phyloP scores from a whole-genome alignment of 2,113 vertebrate genomes.

The Sporophila hypoxantha region DNA sequence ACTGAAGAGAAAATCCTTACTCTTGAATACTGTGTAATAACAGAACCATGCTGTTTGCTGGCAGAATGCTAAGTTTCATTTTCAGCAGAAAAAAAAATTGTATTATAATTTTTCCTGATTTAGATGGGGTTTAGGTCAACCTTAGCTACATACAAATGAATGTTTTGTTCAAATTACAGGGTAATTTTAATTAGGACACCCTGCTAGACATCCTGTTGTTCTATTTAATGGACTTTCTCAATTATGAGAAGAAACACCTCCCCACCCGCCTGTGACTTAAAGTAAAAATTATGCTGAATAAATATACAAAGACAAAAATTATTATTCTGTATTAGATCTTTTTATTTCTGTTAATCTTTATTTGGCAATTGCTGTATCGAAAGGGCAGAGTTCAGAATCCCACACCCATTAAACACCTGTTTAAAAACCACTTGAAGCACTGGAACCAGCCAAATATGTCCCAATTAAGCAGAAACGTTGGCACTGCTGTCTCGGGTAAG shows the following conservation, averaged over 20 bases:
- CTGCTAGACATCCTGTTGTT: conserved; percentile 55
- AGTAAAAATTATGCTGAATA: conserved; percentile 43
- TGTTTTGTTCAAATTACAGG: conserved; percentile 53
- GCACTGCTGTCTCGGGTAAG: conserved; percentile 8
- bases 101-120: conserved; percentile 24
- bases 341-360: conserved; percentile 31
- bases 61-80: conserved; percentile 32
- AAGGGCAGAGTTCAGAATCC: conserved; percentile 50
- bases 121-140: conserved; percentile 50
- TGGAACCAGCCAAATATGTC: conserved; percentile 40
- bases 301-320: conserved; percentile 23
- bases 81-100: background rate
- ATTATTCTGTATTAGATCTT: conserved; percentile 1
- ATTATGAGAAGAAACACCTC: conserved; percentile 34
- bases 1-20: background rate
- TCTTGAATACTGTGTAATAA: background rate
- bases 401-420: conserved; percentile 54
- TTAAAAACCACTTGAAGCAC: conserved; percentile 52
- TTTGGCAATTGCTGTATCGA: conserved; percentile 34
- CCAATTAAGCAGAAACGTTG: conserved; percentile 41
- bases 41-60: conserved; percentile 11
- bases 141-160: conserved; percentile 46
- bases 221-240: conserved; percentile 59
- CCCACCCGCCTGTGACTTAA: background rate
- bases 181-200: conserved; percentile 59